Evolutionary conservation across 2,797 vertebrate species (phyloP).

Genomic region (Crocidura indochinensis): DNA sequence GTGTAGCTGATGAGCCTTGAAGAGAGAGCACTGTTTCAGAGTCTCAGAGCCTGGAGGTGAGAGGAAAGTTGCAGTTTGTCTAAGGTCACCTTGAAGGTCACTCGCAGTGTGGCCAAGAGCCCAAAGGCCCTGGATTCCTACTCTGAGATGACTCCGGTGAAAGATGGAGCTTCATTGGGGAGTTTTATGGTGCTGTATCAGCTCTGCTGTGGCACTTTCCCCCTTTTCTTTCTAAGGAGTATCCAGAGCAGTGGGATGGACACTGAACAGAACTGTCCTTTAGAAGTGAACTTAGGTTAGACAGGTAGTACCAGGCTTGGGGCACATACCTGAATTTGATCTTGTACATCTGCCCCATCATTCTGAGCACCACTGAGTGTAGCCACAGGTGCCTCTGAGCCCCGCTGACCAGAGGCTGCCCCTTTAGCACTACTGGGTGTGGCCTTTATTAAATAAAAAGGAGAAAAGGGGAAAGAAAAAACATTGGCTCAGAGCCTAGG

Average conservation of each 20-base stretch:
- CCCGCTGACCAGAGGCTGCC: background rate
- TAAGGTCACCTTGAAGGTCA: background rate
- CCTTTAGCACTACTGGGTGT: background rate
- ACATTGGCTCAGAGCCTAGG: background rate
- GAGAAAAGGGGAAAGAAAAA: too few relatives aligned
- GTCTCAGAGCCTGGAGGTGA: background rate
- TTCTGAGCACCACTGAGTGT: too few relatives aligned
- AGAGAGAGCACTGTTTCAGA: background rate
- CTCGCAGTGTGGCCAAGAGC: background rate
- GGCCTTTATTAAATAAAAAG: background rate
- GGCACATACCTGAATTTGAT: too few relatives aligned
- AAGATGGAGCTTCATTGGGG: background rate
- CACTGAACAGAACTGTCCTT: background rate
- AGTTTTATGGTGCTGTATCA: background rate
- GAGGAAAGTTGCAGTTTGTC: background rate
- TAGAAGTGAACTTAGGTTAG: background rate
- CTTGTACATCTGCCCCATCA: too few relatives aligned
- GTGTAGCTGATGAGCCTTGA: too few relatives aligned
- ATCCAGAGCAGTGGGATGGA: too few relatives aligned
- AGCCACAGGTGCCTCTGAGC: too few relatives aligned
- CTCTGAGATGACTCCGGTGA: background rate
- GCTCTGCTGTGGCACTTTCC: background rate
- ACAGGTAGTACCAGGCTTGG: too few relatives aligned
- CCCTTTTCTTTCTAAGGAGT: background rate
- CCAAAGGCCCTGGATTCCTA: background rate